Conservation (phyloP, 2,888 invertebrate species). For the Eupeodes luniger region DNA sequence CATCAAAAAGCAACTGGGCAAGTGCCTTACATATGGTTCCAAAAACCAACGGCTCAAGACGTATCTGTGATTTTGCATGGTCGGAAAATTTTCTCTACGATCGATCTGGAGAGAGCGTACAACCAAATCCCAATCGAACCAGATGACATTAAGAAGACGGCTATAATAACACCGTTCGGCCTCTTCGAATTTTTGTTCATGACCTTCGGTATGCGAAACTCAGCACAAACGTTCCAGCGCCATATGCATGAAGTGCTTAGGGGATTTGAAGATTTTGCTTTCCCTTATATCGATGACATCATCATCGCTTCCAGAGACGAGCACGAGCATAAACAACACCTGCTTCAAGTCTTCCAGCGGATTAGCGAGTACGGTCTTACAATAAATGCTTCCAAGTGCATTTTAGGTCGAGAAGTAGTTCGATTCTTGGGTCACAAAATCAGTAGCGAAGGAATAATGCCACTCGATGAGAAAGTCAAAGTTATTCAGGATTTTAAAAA, state of each 20-base stretch:
- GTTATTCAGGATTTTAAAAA: too few relatives aligned
- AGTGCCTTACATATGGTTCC: conserved; percentile 80
- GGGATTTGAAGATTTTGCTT: background rate
- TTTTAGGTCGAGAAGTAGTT: conserved; percentile 19
- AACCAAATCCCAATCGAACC: conserved; percentile 27
- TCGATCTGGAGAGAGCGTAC: background rate
- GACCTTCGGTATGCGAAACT: conserved; percentile 63
- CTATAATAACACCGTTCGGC: background rate
- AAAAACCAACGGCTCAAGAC: conserved; percentile 63
- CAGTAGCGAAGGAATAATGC: background rate
- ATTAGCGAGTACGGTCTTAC: conserved; percentile 5
- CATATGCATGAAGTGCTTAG: conserved; percentile 4
- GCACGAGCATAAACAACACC: conserved; percentile 36
- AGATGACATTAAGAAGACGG: too few relatives aligned
- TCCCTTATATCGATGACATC: conserved; percentile 63
- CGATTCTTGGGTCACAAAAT: conserved; percentile 8
- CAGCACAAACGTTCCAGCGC: conserved; percentile 25
- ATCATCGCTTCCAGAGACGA: conserved; percentile 36
- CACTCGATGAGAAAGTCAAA: too few relatives aligned
- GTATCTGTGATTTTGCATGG: background rate
- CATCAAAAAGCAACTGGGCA: conserved; percentile 82
- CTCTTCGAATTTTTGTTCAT: background rate
- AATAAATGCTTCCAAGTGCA: conserved; percentile 46
- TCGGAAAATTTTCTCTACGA: background rate
- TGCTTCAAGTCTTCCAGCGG: conserved; percentile 13